phyloP scores from a whole-genome alignment of 1,140 invertebrate species.

The Bradysia coprophila region DNA sequence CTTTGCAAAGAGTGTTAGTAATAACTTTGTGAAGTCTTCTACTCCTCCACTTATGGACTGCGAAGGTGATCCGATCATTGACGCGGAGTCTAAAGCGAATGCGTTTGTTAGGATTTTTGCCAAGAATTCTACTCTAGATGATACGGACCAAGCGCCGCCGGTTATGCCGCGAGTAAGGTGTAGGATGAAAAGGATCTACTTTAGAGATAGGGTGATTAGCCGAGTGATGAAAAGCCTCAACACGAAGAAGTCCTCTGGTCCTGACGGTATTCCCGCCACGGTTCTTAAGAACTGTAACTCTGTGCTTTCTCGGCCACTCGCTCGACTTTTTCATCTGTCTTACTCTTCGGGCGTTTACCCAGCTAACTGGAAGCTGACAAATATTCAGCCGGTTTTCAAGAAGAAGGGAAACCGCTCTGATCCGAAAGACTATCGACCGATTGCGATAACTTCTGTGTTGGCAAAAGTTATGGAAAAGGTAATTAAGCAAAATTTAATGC shows the following conservation, averaged over 20 bases:
- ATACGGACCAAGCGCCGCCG: background rate
- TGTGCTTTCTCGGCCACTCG: background rate
- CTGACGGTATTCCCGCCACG: background rate
- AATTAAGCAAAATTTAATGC: conserved; percentile 6
- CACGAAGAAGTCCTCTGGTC: background rate
- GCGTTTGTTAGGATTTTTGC: background rate
- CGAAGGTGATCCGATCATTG: background rate
- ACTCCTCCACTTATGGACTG: background rate
- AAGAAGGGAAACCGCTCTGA: conserved; percentile 4
- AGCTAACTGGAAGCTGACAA: background rate
- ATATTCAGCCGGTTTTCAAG: background rate
- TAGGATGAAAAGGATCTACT: background rate
- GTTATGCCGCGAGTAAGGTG: background rate
- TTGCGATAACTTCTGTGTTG: conserved; percentile 8
- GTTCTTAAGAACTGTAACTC: background rate
- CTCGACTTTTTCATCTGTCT: background rate
- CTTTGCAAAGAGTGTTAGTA: background rate
- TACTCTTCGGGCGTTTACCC: background rate
- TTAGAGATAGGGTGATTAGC: background rate
- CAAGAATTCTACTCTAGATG: background rate
- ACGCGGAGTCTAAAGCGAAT: background rate
- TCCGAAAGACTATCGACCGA: conserved; percentile 5
- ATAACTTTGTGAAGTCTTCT: background rate
- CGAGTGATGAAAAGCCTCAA: background rate
- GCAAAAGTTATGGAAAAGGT: conserved; percentile 7